Base-by-base conservation (phyloP, 2,113 vertebrate genomes). In the Puntigrus tetrazona region DNA sequence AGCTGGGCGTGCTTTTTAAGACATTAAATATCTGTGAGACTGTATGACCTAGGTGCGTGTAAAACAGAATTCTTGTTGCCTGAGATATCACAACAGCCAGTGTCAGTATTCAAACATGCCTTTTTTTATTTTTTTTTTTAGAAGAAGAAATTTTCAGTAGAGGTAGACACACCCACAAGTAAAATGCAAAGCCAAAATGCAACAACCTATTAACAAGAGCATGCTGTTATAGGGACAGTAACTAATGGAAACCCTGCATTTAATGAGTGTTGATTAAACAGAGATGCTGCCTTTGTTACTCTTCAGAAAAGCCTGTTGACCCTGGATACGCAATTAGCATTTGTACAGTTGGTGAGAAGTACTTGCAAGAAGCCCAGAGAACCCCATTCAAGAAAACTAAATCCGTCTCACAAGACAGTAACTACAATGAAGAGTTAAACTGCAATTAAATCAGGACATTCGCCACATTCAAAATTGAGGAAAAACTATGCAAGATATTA, bases 211-310 rank as follows among this genome's bases (percentile, higher is more conserved):
- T 61, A 72, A 59, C 4, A 38, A 65, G 20, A 52, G 4, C 45
- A 16, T 78, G 83, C 84, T 85, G 76, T 74, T 34, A 86, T 77
- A 69, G 79, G 38, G 20, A 78, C 59, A 69, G 50, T 74, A 70
- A 73, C 78, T 78, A 86, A 80, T 36, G 78, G 36, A 87, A 74
- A 79, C 27, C 72, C 59, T 57, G 67, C 74, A n/a, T 9, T 45
- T 75, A 45, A 47, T 6, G 63, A 78, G n/a, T 65, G 65, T 22
- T 55, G 57, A 77, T 16, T 27, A 57, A 5, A 83, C 13, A 63
- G 27, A 47, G 20, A 29, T 18, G 45, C 2, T 16, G 31, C 63
- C 81, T 85, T 76, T 75, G 77, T 79, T 82, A 31, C 31, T 38
- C 20, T 52, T 31, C 18, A 59, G 16, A 70, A 50, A 81, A 75